A percentile compares a stretch with the other conserved stretches of the same genome.
Evolutionary conservation across 2,797 vertebrate species (phyloP).

Genomic region (Etheostoma nigrum): DNA sequence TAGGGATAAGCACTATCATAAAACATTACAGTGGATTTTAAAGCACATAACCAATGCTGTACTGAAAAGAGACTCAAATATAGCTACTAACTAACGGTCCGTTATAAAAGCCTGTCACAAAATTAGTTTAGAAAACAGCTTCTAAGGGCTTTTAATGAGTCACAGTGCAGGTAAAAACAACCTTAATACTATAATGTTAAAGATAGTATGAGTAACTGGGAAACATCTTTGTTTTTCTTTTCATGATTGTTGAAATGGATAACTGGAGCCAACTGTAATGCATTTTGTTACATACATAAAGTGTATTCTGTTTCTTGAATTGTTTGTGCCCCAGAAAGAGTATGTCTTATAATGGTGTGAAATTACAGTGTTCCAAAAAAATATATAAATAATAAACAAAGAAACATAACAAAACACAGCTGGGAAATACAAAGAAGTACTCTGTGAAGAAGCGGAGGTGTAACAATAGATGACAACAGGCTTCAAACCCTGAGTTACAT

Average conservation of each 20-base stretch:
- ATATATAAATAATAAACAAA: slow-evolving; percentile 1
- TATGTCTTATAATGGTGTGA: neutral
- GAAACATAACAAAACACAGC: slow-evolving; percentile 10
- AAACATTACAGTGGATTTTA: neutral
- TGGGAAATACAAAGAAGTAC: slow-evolving; percentile 18
- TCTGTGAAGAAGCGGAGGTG: slow-evolving; percentile 17
- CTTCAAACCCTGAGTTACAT: slow-evolving; percentile 47
- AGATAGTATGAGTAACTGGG: neutral
- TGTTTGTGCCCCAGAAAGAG: slow-evolving; percentile 3
- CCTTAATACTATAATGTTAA: neutral
- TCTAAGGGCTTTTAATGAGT: neutral
- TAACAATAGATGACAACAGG: slow-evolving; percentile 36
- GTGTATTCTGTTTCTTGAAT: neutral
- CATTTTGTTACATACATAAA: neutral
- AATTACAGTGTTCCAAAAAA: slow-evolving; percentile 8
- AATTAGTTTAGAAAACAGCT: neutral
- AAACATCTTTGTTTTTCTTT: neutral
- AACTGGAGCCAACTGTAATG: neutral
- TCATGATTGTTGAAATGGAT: neutral
- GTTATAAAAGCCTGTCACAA: neutral
- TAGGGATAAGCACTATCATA: neutral
- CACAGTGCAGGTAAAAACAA: neutral
- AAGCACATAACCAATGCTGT: neutral
- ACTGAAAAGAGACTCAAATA: neutral
- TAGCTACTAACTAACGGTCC: neutral